Base-by-base conservation (phyloP, 2,888 invertebrate genomes). In the Tolmerus cingulatus region DNA sequence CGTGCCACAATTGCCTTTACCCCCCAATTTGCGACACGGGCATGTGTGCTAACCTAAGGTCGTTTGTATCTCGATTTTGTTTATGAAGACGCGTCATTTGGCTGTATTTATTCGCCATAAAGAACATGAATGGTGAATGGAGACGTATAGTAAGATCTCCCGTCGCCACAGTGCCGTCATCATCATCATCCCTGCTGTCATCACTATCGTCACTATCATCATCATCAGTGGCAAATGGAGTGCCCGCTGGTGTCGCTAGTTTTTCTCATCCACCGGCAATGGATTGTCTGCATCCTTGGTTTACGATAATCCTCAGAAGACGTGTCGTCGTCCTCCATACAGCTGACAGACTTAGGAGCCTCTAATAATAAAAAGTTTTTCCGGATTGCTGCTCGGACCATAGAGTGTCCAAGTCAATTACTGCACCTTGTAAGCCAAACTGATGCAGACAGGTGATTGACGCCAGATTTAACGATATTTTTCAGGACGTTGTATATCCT, bases 151-250 rank as follows among this genome's bases (percentile, higher is more conserved):
- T 85, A 85, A 85, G 27, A 74, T 85, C 85, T 5, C 74, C 74
- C 85, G 43, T 85, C 51, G 43, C 74, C n/a, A 30, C 30, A 46
- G 43, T 27, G 74, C 46, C 46, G 46, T 85, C 85, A 85, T 85
- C 85, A 85, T 85, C 86, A 86, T 86, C 86, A 57, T 76, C 77
- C 34, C 77, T 57, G 43, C 77, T 78, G 78, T 78, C 77, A 78
- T 37, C 34, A 19, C 55, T 78, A 78, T 51, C 86, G 77, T 86
- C 30, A 57, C 77, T 34, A 85, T 74, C 85, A 74, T 84, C 74
- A 74, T 84, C 84, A 85, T 74, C 74, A 74, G 43, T 46, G 34
- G 74, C 43, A 85, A 74, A 74, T 85, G 85, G 74, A 85, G 74
- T 85, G 27, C 46, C 74, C 74, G 43, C 34, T 14, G n/a, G 12